These are phyloP conservation scores for Dryoscopus gambensis DNA, from an alignment of 2,113 vertebrate genomes.

Conservation along the genomic window DNA sequence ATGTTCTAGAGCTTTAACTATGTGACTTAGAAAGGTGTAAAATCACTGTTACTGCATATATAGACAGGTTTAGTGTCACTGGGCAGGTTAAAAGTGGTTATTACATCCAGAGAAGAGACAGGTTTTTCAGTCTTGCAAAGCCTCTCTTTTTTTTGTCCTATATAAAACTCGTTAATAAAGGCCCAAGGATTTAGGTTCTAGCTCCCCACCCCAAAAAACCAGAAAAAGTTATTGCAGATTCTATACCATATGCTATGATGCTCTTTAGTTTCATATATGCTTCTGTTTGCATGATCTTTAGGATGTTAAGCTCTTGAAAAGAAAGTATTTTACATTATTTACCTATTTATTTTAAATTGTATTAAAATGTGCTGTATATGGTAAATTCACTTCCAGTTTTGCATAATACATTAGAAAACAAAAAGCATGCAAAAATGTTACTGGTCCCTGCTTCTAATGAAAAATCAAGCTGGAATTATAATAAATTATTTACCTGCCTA, in stretches of 20 bases:
- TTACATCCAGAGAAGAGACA: background rate
- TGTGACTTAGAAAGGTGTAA: background rate
- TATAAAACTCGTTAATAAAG: background rate
- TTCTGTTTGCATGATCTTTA: background rate
- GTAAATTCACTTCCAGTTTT: background rate
- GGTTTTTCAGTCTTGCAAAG: background rate
- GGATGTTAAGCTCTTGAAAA: background rate
- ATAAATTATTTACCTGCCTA: background rate
- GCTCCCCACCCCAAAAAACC: fast-evolving
- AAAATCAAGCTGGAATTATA: background rate
- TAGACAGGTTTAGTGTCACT: background rate
- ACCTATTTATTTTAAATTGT: background rate
- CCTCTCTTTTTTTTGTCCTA: background rate
- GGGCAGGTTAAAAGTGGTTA: background rate
- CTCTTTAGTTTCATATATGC: background rate
- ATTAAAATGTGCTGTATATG: background rate
- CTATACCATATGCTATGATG: background rate
- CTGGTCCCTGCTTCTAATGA: background rate
- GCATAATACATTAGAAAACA: background rate
- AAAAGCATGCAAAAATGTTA: background rate
- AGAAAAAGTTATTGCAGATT: background rate
- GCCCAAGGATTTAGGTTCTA: background rate
- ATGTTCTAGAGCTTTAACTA: background rate
- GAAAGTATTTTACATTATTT: background rate
- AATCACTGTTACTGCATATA: background rate